A percentile compares a stretch with the other conserved stretches of the same genome.
Evolutionary conservation across 2,888 invertebrate species (phyloP).

Genomic region (Agrilus cyanescens): DNA sequence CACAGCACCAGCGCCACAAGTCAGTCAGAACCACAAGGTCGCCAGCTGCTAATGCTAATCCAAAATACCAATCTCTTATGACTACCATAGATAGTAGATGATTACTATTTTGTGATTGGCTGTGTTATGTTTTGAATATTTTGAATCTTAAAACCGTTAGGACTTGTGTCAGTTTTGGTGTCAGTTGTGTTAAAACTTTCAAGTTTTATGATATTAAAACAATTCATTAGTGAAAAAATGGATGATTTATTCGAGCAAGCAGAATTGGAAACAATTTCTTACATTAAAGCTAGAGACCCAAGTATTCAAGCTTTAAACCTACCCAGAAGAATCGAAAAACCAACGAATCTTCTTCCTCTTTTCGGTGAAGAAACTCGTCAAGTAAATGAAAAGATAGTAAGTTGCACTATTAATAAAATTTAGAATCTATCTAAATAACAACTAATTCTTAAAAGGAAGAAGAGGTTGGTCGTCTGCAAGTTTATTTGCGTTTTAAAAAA

Average conservation of each 20-base stretch:
- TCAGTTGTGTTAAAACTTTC: no score
- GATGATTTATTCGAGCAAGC: conserved; percentile 4
- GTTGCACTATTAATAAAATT: neutral
- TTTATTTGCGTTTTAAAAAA: conserved; percentile 14
- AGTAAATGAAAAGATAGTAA: neutral
- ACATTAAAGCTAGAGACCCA: conserved; percentile 2
- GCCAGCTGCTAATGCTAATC: no score
- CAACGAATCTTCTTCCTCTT: neutral
- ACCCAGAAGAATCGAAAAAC: neutral
- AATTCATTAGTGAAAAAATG: conserved; percentile 1
- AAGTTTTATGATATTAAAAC: no score
- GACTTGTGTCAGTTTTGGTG: no score
- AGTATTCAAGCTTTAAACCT: neutral
- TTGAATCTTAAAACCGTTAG: no score
- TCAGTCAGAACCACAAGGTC: no score
- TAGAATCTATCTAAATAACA: no score
- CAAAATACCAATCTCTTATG: no score
- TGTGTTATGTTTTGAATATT: no score
- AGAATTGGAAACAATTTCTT: conserved; percentile 1
- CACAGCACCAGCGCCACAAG: no score
- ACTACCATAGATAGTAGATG: no score
- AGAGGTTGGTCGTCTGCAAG: conserved; percentile 9
- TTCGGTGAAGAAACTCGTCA: neutral
- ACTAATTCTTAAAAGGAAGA: neutral
- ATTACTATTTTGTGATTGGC: no score